These are phyloP conservation scores for Hypomecis punctinalis DNA, from an alignment of 2,888 invertebrate species.

Conservation along the genomic window DNA sequence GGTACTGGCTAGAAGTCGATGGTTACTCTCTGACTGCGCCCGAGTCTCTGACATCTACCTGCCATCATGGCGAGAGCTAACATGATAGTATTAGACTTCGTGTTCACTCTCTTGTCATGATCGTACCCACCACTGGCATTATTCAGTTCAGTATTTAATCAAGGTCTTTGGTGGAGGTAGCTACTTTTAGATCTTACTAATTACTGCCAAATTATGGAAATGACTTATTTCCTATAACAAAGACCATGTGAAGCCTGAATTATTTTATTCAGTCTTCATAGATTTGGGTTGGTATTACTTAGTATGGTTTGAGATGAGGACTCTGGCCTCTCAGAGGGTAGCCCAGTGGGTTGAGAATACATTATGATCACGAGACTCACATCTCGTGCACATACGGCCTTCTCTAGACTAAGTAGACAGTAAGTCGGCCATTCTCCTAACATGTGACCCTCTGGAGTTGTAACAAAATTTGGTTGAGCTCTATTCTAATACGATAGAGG, in stretches of 20 bases:
- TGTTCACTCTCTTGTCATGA: slow-evolving; percentile 55
- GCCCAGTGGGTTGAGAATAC: slow-evolving; percentile 69
- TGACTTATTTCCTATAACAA: neutral
- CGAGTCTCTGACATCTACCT: slow-evolving; percentile 49
- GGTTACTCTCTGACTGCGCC: slow-evolving; percentile 70
- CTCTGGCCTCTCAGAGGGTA: slow-evolving; percentile 68
- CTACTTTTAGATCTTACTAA: slow-evolving; percentile 22
- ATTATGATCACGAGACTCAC: slow-evolving; percentile 67
- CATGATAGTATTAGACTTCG: slow-evolving; percentile 38
- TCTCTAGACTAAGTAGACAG: slow-evolving; percentile 78
- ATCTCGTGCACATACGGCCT: slow-evolving; percentile 73
- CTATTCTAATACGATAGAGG: slow-evolving; percentile 11
- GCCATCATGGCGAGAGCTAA: slow-evolving; percentile 57
- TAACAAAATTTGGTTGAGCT: slow-evolving; percentile 47
- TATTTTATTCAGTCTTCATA: too few relatives aligned
- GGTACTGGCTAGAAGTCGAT: slow-evolving; percentile 69
- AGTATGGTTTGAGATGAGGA: slow-evolving; percentile 47
- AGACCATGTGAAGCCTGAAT: too few relatives aligned
- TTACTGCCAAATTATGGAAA: slow-evolving; percentile 3
- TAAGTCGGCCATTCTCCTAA: slow-evolving; percentile 58
- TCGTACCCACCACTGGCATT: slow-evolving; percentile 57
- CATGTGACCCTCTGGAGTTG: slow-evolving; percentile 72
- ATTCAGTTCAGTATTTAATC: slow-evolving; percentile 17
- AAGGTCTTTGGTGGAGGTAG: slow-evolving; percentile 53
- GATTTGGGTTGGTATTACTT: slow-evolving; percentile 25